Evolutionary conservation across 2,113 vertebrate species (phyloP).

Genomic region (Taxidea taxus): DNA sequence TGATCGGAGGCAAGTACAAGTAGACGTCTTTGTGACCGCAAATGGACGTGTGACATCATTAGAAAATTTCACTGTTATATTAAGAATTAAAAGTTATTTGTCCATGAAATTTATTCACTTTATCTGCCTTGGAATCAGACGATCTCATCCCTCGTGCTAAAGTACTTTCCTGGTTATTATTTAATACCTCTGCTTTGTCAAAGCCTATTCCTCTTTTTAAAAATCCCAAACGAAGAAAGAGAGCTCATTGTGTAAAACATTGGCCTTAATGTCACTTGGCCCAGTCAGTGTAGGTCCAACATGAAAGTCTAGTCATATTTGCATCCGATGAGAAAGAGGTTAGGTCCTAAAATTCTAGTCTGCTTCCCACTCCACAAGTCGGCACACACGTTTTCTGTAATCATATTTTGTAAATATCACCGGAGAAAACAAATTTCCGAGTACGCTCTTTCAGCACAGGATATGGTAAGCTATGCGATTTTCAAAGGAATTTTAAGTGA

Average conservation of each 20-base stretch:
- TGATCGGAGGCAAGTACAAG: background rate
- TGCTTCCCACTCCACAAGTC: background rate
- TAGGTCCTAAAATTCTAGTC: background rate
- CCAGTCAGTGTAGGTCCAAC: background rate
- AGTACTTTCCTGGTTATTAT: background rate
- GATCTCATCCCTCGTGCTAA: background rate
- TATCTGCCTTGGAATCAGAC: background rate
- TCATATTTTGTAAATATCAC: constrained; percentile 19
- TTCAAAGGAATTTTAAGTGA: background rate
- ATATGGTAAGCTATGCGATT: background rate
- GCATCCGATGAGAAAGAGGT: background rate
- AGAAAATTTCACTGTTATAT: background rate
- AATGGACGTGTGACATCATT: background rate
- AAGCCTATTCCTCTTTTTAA: background rate
- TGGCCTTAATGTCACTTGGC: background rate
- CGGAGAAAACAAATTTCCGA: background rate
- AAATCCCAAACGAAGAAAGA: background rate
- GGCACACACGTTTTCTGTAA: background rate
- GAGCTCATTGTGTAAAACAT: background rate
- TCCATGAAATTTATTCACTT: background rate
- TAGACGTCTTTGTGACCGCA: background rate
- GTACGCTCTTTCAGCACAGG: background rate
- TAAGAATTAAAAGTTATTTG: background rate
- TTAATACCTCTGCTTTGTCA: constrained; percentile 21
- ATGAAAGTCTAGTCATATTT: background rate